Evolutionary conservation across 2,797 vertebrate species (phyloP), one percentile per base, ranked within the genome.

Genomic region (Tiaroga cobitis): DNA sequence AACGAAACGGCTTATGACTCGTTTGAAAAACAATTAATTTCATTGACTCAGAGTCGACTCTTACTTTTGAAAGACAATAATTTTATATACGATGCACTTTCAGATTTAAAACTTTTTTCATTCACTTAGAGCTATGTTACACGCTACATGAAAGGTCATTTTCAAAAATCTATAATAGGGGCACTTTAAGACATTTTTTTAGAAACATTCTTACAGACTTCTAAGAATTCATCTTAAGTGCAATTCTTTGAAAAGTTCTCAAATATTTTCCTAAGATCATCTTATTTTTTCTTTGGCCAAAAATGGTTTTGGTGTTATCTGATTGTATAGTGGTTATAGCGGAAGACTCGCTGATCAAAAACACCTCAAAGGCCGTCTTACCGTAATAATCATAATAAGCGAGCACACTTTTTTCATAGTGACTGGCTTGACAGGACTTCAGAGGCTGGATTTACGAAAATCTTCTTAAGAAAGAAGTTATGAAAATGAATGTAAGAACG

Each of bases 401-500:
- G 26, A 29, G 61, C 26, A 63, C 61, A 63, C 61, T 63, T 63
- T 63, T 63, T 63, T 63, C 61, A 63, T 63, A 63, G 61, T 63
- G 61, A 63, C 61, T 63, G 61, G 61, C 61, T 63, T 63, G 26
- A 63, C 61, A 63, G 26, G 61, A 63, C 13, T 63, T 63, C 61
- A 63, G 61, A 63, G 26, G 61, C 61, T 1, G 61, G 61, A 63
- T 63, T 29, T 26, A 63, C 61, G 61, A 63, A 63, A 63, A 63
- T 63, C 61, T 63, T 63, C 59, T 63, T 63, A 63, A 29, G 61
- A 63, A 63, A 63, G 26, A 63, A 29, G 61, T 63, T 63, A 63
- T 63, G n/a, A 63, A 63, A 63, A 63, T 63, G 26, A 63, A 63
- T 63, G 61, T 63, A 63, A 63, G 61, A 29, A 63, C 6, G 26